Base-by-base conservation (phyloP, 2,113 vertebrate species). In the Melanocharis versteri region DNA sequence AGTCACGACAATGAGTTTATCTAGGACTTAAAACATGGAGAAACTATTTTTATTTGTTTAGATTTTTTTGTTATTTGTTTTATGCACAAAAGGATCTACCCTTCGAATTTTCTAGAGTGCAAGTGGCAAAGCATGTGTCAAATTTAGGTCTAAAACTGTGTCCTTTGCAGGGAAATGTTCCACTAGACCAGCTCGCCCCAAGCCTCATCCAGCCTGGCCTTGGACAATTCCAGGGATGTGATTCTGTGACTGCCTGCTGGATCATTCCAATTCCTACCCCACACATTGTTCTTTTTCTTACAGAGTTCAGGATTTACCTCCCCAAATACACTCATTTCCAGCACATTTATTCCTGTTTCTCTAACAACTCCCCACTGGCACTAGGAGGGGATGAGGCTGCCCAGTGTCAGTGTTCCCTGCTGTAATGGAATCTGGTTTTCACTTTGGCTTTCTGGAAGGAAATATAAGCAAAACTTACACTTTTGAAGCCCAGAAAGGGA, bases 31-130 rank as follows among this genome's bases (percentile, higher is more conserved):
- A 76, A 85, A 62, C 6, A 28, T 5, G 13, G 15, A 20, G 15
- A 68, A 68, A 37, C 18, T 4, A 4, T 10, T 70, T 42, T 31
- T 30, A 17, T 44, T 71, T 44, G 21, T 26, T 35, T 16, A 11
- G 11, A 4, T 3, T 9, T 48, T 60, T 24, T 18, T 4, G 19
- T 42, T 10, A 26, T 44, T 61, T 44, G 12, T 30, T 90, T 61
- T 51, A 42, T 31, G 10, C 1, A 1, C 11, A 18, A 7, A 50
- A 54, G 1, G 2, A 14, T 37, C 33, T 50, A 39, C 17, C 10
- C 13, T 79, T 79, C 40, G 31, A 31, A 44, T 75, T 78, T 45
- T 26, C 66, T 45, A 4, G 39, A 83, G 37, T 42, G 8, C 20
- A 76, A 28, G 26, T 13, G 50, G 5, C 44, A 66, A 75, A 18